phyloP scores from a whole-genome alignment of 2,888 invertebrate genomes.

The Clistopyga incitator region DNA sequence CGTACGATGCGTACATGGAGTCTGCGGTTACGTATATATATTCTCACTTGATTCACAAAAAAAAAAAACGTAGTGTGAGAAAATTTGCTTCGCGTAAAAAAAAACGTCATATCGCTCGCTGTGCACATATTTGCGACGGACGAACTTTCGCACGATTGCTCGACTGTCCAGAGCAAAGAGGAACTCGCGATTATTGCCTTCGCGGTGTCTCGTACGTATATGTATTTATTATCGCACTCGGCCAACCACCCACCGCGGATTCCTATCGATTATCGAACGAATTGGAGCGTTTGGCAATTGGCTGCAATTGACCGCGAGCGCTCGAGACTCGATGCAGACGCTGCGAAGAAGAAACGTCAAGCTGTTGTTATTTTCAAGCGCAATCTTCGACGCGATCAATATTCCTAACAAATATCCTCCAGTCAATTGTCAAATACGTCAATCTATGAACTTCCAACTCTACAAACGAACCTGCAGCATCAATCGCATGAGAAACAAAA shows the following conservation, averaged over 20 bases:
- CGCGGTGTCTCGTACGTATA: slow-evolving; percentile 37
- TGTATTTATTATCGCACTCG: slow-evolving; percentile 49
- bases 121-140: slow-evolving; percentile 40
- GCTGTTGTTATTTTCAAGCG: slow-evolving; percentile 30
- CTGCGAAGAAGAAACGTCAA: slow-evolving; percentile 9
- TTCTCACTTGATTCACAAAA: background rate
- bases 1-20: slow-evolving; percentile 56
- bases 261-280: slow-evolving; percentile 74
- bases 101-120: slow-evolving; percentile 27
- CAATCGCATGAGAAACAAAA: background rate
- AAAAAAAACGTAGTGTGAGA: slow-evolving; percentile 45
- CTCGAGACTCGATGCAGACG: slow-evolving; percentile 56
- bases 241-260: slow-evolving; percentile 76
- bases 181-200: slow-evolving; percentile 11
- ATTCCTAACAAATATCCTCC: slow-evolving; percentile 2
- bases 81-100: slow-evolving; percentile 39
- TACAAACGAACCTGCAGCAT: background rate
- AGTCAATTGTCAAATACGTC: slow-evolving; percentile 14
- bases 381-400: slow-evolving; percentile 6
- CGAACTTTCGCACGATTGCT: slow-evolving; percentile 41
- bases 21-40: background rate
- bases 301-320: slow-evolving; percentile 78
- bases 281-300: slow-evolving; percentile 77
- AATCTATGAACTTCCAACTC: background rate
- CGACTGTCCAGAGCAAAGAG: background rate